Evolutionary conservation across 2,888 invertebrate species (phyloP).

Genomic region (Melanchra persicariae): DNA sequence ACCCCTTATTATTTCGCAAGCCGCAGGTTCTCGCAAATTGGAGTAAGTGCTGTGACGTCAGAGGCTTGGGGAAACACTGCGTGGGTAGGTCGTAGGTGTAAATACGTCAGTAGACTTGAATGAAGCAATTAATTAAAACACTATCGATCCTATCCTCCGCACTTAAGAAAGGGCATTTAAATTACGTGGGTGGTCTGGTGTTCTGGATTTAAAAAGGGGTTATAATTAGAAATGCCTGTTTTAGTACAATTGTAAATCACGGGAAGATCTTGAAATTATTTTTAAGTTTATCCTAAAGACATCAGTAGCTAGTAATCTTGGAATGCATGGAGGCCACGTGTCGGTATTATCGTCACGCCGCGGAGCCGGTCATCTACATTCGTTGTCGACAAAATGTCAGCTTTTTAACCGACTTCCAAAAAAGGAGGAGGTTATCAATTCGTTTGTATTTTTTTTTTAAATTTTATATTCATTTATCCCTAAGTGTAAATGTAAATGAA

Average conservation of each 20-base stretch:
- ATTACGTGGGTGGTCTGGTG: background rate
- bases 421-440: too few species aligned
- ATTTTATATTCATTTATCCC: too few species aligned
- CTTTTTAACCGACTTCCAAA: too few species aligned
- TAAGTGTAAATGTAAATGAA: too few species aligned
- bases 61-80: conserved; percentile 13
- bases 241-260: too few species aligned
- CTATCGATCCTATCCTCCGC: conserved; percentile 16
- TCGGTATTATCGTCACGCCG: background rate
- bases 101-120: conserved; percentile 15
- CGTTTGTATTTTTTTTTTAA: too few species aligned
- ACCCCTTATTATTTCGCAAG: background rate
- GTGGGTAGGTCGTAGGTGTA: conserved; percentile 1
- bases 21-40: conserved; percentile 23
- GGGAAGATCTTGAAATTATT: too few species aligned
- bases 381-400: background rate
- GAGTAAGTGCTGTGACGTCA: conserved; percentile 40
- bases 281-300: too few species aligned
- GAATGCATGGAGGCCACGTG: background rate
- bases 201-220: background rate
- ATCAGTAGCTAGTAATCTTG: background rate
- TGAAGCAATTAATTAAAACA: conserved; percentile 4
- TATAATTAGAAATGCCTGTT: background rate
- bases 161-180: background rate
- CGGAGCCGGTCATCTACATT: background rate